Conservation (phyloP, 2,797 vertebrate species). For the Apogon hyalosoma region DNA sequence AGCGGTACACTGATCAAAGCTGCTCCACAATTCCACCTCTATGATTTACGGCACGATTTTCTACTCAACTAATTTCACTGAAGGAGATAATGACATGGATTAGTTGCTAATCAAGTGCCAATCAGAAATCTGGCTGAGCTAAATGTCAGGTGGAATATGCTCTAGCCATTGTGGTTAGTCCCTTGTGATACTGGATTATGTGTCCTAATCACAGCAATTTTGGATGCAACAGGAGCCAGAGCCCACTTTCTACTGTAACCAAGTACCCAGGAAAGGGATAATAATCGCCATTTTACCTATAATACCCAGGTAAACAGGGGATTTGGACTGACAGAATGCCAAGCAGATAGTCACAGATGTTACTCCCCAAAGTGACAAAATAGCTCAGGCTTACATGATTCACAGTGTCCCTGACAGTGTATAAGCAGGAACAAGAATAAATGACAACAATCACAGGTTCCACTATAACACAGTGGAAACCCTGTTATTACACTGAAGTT, state of each 20-base stretch:
- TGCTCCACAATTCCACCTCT: constrained; percentile 67
- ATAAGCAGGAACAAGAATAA: constrained; percentile 53
- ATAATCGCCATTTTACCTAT: constrained; percentile 83
- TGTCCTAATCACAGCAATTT: constrained; percentile 80
- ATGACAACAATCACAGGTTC: constrained; percentile 64
- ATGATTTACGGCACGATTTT: constrained; percentile 93
- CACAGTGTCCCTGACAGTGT: constrained; percentile 46
- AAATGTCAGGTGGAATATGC: constrained; percentile 90
- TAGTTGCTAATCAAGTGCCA: constrained; percentile 97
- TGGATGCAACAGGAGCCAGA: constrained; percentile 67
- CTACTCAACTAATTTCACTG: constrained; percentile 93
- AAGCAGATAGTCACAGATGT: constrained; percentile 80
- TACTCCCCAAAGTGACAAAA: constrained; percentile 69
- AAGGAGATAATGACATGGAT: constrained; percentile 95
- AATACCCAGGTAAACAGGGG: constrained; percentile 78
- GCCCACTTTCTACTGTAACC: constrained; percentile 64
- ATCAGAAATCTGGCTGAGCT: constrained; percentile 89
- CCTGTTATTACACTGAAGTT: constrained; percentile 39
- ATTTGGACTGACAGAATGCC: constrained; percentile 81
- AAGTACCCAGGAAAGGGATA: constrained; percentile 63
- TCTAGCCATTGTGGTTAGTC: constrained; percentile 71
- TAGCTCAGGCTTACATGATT: constrained; percentile 64
- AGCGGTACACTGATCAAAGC: constrained; percentile 67
- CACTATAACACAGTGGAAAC: constrained; percentile 25
- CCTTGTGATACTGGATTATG: constrained; percentile 82